A percentile compares a stretch with the other conserved stretches of the same genome.
Conservation (phyloP, 2,888 invertebrate genomes). For the Labia minor region DNA sequence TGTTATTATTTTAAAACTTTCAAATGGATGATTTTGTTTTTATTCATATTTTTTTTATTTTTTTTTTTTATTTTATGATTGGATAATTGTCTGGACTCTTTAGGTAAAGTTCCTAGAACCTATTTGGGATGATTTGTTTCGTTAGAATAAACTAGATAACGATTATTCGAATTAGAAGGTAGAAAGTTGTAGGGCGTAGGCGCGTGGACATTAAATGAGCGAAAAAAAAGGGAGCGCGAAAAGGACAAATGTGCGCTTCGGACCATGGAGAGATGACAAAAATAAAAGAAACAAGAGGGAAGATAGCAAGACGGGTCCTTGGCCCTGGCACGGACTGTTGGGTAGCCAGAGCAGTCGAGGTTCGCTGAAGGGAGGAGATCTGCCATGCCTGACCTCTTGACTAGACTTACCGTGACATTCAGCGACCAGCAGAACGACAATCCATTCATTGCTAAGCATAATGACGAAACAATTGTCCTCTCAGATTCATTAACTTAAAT, state of each 20-base stretch:
- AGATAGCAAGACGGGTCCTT: background rate
- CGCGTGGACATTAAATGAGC: background rate
- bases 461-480: no score
- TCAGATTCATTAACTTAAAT: no score
- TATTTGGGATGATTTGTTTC: background rate
- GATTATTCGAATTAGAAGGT: no score
- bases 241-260: background rate
- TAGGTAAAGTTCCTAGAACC: no score
- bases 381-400: background rate
- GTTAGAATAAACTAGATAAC: no score
- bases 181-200: background rate
- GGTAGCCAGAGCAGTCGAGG: background rate
- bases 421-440: no score
- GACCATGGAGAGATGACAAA: background rate
- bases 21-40: no score
- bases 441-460: no score
- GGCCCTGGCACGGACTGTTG: slow-evolving; percentile 3
- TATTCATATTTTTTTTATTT: no score
- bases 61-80: no score
- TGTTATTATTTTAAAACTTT: background rate
- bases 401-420: background rate
- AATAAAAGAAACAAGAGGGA: background rate
- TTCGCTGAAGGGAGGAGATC: background rate
- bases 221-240: background rate
- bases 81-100: no score